Conservation (phyloP, 2,888 invertebrate species). For the Aricia artaxerxes region DNA sequence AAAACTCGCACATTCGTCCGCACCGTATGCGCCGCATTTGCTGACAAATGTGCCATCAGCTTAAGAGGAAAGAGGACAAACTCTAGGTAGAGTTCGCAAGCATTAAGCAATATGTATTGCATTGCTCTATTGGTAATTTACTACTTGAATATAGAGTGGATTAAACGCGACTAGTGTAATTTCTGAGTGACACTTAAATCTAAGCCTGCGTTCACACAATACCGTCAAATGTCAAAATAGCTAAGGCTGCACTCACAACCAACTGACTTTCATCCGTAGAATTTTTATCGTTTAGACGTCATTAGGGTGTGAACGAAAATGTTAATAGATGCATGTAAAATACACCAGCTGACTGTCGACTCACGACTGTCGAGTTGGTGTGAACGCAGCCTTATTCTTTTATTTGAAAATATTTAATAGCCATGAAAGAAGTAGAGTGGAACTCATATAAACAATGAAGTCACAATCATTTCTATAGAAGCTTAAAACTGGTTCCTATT, state of each 20-base stretch:
- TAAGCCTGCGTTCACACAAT: neutral
- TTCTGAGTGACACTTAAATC: neutral
- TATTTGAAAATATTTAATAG: slow-evolving; percentile 7
- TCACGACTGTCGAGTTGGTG: neutral
- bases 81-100: neutral
- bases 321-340: neutral
- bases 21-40: too few relatives aligned
- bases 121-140: neutral
- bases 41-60: too few relatives aligned
- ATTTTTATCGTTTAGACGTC: neutral
- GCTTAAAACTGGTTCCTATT: neutral
- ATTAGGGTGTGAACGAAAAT: neutral
- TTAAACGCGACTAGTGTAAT: neutral
- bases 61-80: neutral
- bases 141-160: neutral
- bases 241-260: neutral
- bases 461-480: slow-evolving; percentile 19
- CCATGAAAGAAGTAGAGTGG: slow-evolving; percentile 23
- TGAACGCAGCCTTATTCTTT: neutral
- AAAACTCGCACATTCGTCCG: too few relatives aligned
- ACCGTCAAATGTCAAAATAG: neutral
- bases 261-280: neutral
- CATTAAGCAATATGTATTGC: neutral
- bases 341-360: neutral
- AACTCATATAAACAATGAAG: slow-evolving; percentile 29